Evolutionary conservation across 2,113 vertebrate species (phyloP).

Genomic region (Otolemur garnettii): DNA sequence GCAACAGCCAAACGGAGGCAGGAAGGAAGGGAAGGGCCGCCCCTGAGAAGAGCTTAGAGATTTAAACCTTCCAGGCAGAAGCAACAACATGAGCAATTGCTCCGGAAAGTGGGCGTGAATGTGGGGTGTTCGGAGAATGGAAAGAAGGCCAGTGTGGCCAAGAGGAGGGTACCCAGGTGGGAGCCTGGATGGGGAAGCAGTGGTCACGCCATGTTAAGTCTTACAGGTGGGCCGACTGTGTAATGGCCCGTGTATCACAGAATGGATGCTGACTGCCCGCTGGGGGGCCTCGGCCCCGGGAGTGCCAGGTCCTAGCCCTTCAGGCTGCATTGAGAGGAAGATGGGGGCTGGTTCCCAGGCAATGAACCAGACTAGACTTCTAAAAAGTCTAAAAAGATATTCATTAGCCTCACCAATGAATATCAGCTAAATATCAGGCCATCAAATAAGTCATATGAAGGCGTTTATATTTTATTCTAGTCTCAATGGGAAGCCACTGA

Average conservation of each 20-base stretch:
- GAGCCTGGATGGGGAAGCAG: background rate
- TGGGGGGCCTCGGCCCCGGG: background rate
- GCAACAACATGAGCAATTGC: fast-evolving
- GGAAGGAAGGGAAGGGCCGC: background rate
- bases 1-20: background rate
- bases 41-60: background rate
- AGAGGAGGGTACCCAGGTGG: background rate
- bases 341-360: background rate
- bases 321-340: background rate
- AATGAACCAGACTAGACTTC: background rate
- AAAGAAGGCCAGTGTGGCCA: background rate
- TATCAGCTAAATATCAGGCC: constrained; percentile 20
- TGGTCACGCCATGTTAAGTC: background rate
- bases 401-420: background rate
- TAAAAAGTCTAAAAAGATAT: too few relatives aligned
- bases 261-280: background rate
- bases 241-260: background rate
- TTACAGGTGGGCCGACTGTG: background rate
- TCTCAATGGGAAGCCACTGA: constrained; percentile 32
- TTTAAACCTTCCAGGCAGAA: background rate
- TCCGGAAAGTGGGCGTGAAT: background rate
- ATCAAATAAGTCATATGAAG: background rate
- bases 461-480: constrained; percentile 55
- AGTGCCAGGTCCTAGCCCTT: background rate
- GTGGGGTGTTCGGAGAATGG: background rate